A percentile compares a stretch with the other conserved stretches of the same genome.
These are phyloP conservation scores for Kudoa iwatai DNA, from an alignment of 30 jellyfish, hydroid and myxozoan species.

Conservation along the genomic window DNA sequence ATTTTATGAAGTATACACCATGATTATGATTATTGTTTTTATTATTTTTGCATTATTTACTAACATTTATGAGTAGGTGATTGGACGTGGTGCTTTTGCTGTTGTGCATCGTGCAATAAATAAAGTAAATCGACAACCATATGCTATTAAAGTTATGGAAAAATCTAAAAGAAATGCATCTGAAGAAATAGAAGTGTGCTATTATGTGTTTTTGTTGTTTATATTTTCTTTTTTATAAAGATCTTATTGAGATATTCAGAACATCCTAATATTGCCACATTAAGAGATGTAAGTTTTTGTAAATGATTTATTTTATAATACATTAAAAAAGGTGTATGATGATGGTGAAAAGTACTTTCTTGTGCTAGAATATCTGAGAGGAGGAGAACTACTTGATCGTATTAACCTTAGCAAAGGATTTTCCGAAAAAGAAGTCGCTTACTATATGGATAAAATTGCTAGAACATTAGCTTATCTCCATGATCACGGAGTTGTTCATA, in stretches of 20 bases:
- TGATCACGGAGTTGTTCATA: slow-evolving; percentile 85
- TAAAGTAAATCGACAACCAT: slow-evolving; percentile 19
- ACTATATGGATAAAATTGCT: slow-evolving; percentile 16
- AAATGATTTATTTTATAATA: neutral
- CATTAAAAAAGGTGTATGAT: slow-evolving; percentile 24
- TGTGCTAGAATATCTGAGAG: slow-evolving; percentile 56
- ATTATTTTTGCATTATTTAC: neutral
- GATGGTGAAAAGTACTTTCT: slow-evolving; percentile 13
- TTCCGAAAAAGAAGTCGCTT: slow-evolving; percentile 69
- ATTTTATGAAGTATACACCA: slow-evolving; percentile 13
- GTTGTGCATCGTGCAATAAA: slow-evolving; percentile 47
- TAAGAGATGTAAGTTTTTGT: slow-evolving; percentile 32
- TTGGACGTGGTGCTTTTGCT: slow-evolving; percentile 70
- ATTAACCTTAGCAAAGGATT: slow-evolving; percentile 27
- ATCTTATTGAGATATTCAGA: slow-evolving; percentile 56
- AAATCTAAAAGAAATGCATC: slow-evolving; percentile 45
- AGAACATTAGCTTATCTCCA: slow-evolving; percentile 46
- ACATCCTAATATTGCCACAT: slow-evolving; percentile 47
- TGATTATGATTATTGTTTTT: neutral
- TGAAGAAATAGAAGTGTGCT: slow-evolving; percentile 56
- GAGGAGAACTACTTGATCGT: slow-evolving; percentile 72
- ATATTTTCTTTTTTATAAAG: slow-evolving; percentile 3
- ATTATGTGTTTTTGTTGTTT: no score
- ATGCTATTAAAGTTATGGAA: slow-evolving; percentile 71
- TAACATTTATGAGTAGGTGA: slow-evolving; percentile 9